Percentiles rank a stretch among this genome's conserved stretches.
Evolutionary conservation across 2,113 vertebrate genomes (phyloP).

Genomic region (Phaethornis superciliosus): DNA sequence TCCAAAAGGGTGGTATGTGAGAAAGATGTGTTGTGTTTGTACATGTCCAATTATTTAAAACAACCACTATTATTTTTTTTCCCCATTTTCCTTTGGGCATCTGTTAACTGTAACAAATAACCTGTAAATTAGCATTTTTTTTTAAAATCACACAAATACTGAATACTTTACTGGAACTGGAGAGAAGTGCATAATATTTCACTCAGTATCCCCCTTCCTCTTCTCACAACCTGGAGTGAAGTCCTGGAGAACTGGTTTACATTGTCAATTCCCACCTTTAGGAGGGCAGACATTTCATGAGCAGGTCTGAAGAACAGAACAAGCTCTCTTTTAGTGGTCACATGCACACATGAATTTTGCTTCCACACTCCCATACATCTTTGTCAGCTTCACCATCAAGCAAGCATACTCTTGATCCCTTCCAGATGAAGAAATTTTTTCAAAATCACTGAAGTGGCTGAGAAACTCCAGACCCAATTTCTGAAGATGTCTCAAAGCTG

Average conservation of each 20-base stretch:
- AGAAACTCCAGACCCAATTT: background rate
- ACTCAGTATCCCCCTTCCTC: background rate
- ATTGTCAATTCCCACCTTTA: no score
- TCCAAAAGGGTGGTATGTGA: background rate
- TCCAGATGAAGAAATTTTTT: background rate
- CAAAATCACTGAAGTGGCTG: background rate
- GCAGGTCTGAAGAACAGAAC: background rate
- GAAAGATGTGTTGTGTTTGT: accelerated
- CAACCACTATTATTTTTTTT: background rate
- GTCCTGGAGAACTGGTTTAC: background rate
- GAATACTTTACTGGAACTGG: background rate
- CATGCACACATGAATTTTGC: background rate
- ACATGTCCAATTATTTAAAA: background rate
- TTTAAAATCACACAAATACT: background rate
- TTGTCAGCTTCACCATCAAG: background rate
- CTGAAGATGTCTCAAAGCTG: background rate
- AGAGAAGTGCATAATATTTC: background rate
- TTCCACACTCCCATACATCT: background rate
- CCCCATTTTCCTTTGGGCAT: background rate
- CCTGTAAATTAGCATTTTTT: background rate
- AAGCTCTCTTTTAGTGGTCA: background rate
- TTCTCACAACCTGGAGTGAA: background rate
- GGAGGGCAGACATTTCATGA: background rate
- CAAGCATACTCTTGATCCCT: background rate
- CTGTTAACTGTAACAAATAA: background rate